A percentile compares a stretch with the other conserved stretches of the same genome.
phyloP scores from a whole-genome alignment of 2,888 invertebrate species.

The Drosophila paranaensis region DNA sequence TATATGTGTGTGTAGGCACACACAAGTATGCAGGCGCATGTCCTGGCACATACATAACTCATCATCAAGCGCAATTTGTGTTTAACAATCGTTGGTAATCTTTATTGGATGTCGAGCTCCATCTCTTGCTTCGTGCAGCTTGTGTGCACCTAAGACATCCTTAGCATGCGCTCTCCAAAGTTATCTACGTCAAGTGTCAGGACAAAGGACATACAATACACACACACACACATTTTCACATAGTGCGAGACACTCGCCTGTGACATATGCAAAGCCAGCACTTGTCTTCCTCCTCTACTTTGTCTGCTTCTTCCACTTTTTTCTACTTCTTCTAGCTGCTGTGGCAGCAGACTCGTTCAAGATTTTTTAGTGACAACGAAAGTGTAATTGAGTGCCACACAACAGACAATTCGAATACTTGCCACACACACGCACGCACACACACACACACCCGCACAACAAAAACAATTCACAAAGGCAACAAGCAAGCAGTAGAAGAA shows the following conservation, averaged over 20 bases:
- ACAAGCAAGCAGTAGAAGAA: not conserved
- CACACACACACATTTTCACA: slow-evolving; percentile 1
- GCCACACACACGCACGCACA: slow-evolving; percentile 21
- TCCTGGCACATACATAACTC: slow-evolving; percentile 62
- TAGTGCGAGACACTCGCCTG: slow-evolving; percentile 7
- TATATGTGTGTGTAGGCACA: not conserved
- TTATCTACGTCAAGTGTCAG: slow-evolving; percentile 70
- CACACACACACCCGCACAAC: slow-evolving; percentile 21
- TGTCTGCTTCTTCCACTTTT: not conserved
- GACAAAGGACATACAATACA: slow-evolving; percentile 36
- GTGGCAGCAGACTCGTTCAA: slow-evolving; percentile 46
- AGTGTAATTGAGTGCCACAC: slow-evolving; percentile 77
- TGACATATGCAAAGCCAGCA: slow-evolving; percentile 41
- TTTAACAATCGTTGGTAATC: slow-evolving; percentile 77
- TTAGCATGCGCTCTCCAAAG: slow-evolving; percentile 48
- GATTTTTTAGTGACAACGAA: slow-evolving; percentile 76
- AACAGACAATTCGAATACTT: slow-evolving; percentile 72
- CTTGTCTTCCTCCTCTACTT: slow-evolving; percentile 21
- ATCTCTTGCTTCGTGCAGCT: slow-evolving; percentile 16
- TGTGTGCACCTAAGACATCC: slow-evolving; percentile 49
- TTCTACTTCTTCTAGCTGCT: slow-evolving; percentile 11
- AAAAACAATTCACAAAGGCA: slow-evolving; percentile 23
- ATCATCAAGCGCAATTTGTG: slow-evolving; percentile 76
- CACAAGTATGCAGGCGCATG: slow-evolving; percentile 12
- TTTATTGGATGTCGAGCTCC: slow-evolving; percentile 73